Evolutionary conservation across 2,888 invertebrate species (phyloP), one percentile per base, ranked within the genome.

Genomic region (Ptilodon capucinus): DNA sequence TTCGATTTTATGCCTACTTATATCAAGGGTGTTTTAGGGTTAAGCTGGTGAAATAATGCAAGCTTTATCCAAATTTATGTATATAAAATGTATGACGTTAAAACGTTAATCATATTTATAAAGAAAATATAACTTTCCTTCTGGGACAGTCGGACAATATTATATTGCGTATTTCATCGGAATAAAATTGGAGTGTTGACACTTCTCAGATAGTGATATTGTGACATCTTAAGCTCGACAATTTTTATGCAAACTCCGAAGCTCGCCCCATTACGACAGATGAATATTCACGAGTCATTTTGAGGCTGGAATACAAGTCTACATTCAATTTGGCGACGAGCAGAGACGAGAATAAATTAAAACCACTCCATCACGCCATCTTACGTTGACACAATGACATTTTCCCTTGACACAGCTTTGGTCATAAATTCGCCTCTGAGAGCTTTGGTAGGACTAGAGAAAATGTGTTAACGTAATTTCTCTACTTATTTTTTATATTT

Each of bases 341-440:
- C 45, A 43, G 43, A 48, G 52, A 57, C 48, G 44, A 17, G 60
- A 68, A 74, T 74, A 71, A 76, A 76, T 76, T 73, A 70, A 68
- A 57, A 66, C 52, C 62, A 57, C 68, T 71, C 60, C 66, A 64
- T 69, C 64, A 65, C 51, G 59, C 58, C 68, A 65, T 74, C 66
- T 68, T 60, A 61, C 54, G 55, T 54, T 67, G 60, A 66, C 59
- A 60, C 42, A 53, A 51, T 52, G 61, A 43, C 51, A 46, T 53
- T 61, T 66, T 64, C 50, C 45, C 40, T 62, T 32, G 14, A 32
- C 51, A 54, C 52, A 64, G 61, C 56, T 64, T 63, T 54, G 56
- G 53, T 54, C 51, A 51, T 48, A 58, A 46, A 53, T 48, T 43
- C 30, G 38, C 40, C 38, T 18, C 16, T n/a, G 17, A 38, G 19